phyloP scores from a whole-genome alignment of 2,797 vertebrate species.

The Ibycter americanus region DNA sequence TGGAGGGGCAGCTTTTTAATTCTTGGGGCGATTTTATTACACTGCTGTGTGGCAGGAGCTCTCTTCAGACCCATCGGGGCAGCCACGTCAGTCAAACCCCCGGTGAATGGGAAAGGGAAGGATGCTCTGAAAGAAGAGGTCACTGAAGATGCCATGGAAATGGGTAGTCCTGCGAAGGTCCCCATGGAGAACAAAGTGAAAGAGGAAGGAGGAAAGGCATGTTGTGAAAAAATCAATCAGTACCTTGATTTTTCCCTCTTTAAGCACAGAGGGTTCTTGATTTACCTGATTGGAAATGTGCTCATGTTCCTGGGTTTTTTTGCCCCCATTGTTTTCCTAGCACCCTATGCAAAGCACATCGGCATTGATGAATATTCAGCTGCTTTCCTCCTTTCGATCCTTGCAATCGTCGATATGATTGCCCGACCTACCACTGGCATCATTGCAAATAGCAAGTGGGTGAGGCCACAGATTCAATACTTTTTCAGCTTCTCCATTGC shows the following conservation, averaged over 20 bases:
- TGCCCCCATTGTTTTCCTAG: conserved; percentile 84
- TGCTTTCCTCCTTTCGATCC: conserved; percentile 83
- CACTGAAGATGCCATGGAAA: not conserved
- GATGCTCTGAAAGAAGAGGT: not conserved
- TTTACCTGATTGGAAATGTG: conserved; percentile 83
- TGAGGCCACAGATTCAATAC: conserved; percentile 82
- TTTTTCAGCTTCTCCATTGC: conserved; percentile 82
- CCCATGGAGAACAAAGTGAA: not conserved
- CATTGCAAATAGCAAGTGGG: conserved; percentile 80
- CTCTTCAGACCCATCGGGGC: conserved; percentile 81
- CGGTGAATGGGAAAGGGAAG: not conserved
- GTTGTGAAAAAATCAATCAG: conserved; percentile 64
- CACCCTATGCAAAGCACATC: conserved; percentile 77
- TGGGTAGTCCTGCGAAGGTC: not conserved
- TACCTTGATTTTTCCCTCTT: conserved; percentile 84
- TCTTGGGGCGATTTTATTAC: conserved; percentile 82
- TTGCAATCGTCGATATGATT: conserved; percentile 84
- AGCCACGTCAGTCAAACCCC: not conserved
- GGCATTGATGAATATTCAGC: conserved; percentile 81
- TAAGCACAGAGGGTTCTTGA: conserved; percentile 83
- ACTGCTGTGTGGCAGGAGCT: conserved; percentile 86
- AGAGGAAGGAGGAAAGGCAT: conserved; percentile 45
- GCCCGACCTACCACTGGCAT: conserved; percentile 80
- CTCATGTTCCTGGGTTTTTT: conserved; percentile 86
- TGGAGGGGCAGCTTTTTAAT: conserved; percentile 88